Evolutionary conservation across 1,140 invertebrate species (phyloP).

Genomic region (Drosophila sturtevanti): DNA sequence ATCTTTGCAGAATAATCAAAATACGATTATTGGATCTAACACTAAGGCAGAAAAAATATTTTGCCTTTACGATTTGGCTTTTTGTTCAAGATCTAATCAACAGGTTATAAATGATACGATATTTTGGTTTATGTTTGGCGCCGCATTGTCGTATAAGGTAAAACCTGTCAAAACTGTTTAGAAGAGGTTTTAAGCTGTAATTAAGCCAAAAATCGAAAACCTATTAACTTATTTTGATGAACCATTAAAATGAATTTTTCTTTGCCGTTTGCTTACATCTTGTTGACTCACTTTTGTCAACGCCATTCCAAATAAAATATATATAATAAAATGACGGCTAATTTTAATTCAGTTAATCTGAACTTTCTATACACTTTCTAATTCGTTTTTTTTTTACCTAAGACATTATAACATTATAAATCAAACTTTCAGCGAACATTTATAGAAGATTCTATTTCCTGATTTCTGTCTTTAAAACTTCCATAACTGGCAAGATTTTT

Average conservation of each 20-base stretch:
- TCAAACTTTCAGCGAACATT: too few relatives aligned
- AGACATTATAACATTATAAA: too few relatives aligned
- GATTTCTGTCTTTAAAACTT: too few relatives aligned
- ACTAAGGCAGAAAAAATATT: constrained; percentile 21
- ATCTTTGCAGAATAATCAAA: constrained; percentile 41
- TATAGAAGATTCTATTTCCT: too few relatives aligned
- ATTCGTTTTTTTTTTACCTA: too few relatives aligned
- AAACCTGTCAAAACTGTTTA: constrained; percentile 58
- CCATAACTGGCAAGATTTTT: too few relatives aligned
- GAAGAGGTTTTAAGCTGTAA: constrained; percentile 60
- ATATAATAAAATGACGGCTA: constrained; percentile 11
- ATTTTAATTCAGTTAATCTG: constrained; percentile 12
- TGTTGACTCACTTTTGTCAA: constrained; percentile 52
- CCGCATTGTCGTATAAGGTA: constrained; percentile 18
- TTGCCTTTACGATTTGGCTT: constrained; percentile 6
- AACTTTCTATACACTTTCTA: background rate
- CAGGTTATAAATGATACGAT: constrained; percentile 45
- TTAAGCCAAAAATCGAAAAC: constrained; percentile 61
- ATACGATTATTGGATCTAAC: constrained; percentile 36
- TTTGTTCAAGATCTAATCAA: constrained; percentile 34
- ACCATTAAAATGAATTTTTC: constrained; percentile 64
- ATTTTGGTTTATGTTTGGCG: constrained; percentile 38
- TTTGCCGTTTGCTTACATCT: constrained; percentile 30
- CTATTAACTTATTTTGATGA: constrained; percentile 74
- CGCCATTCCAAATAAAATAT: constrained; percentile 34